These are phyloP conservation scores for Aphelocoma coerulescens DNA, from an alignment of 2,113 vertebrate species.

Conservation along the genomic window DNA sequence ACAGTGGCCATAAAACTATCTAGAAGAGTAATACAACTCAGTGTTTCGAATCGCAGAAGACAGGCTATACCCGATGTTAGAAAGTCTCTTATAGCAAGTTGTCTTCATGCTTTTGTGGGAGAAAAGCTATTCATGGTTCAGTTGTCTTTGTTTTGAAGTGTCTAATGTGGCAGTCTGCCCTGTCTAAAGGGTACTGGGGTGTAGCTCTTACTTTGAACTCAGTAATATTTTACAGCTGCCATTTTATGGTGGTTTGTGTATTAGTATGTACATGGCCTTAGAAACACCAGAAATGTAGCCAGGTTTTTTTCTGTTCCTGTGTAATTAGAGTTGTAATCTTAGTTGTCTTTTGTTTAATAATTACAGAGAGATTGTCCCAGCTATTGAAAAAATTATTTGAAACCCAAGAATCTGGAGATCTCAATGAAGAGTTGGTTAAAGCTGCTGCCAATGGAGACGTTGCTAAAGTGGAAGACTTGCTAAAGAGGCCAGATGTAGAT, in stretches of 20 bases:
- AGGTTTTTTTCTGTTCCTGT: neutral
- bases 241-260: neutral
- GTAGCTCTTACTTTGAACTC: neutral
- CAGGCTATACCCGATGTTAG: neutral
- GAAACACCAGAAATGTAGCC: neutral
- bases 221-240: neutral
- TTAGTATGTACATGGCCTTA: neutral
- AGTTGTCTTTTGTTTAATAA: slow-evolving; percentile 43
- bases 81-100: neutral
- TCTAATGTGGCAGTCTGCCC: neutral
- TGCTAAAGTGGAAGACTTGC: slow-evolving; percentile 97
- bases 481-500: slow-evolving; percentile 95
- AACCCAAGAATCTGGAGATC: slow-evolving; percentile 98
- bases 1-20: neutral
- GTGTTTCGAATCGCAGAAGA: neutral
- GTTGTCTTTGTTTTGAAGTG: neutral
- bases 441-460: slow-evolving; percentile 97
- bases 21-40: neutral
- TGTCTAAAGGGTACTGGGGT: neutral
- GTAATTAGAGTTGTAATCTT: neutral
- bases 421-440: slow-evolving; percentile 98
- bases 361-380: slow-evolving; percentile 92
- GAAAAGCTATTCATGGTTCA: neutral
- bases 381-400: slow-evolving; percentile 98
- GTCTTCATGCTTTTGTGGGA: neutral